phyloP scores from a whole-genome alignment of 2,888 invertebrate genomes.

The Pristionchus exspectatus region DNA sequence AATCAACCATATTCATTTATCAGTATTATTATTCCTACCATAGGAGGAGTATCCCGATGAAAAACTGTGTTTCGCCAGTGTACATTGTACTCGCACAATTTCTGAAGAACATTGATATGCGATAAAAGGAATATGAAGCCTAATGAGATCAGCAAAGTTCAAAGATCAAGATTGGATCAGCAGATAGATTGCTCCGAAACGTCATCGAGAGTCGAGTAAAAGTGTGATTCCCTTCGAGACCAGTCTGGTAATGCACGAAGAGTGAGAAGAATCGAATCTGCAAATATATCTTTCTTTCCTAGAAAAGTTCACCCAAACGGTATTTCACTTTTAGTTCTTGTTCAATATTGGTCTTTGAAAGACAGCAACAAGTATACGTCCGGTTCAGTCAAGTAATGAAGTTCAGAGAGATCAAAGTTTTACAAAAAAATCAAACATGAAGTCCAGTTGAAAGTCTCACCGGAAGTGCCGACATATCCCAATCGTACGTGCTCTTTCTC shows the following conservation, averaged over 20 bases:
- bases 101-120: not conserved
- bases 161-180: not conserved
- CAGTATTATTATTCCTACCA: too few species aligned
- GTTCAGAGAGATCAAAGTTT: not conserved
- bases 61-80: not conserved
- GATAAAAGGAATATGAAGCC: not conserved
- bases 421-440: too few species aligned
- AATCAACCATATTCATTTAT: too few species aligned
- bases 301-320: too few species aligned
- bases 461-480: conserved; percentile 1
- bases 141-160: not conserved
- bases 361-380: too few species aligned
- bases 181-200: not conserved
- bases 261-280: not conserved
- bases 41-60: too few species aligned
- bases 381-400: too few species aligned
- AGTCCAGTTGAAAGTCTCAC: not conserved
- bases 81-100: not conserved
- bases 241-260: not conserved
- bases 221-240: not conserved
- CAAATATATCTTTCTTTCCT: not conserved
- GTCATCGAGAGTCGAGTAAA: not conserved
- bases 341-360: too few species aligned
- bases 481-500: conserved; percentile 29
- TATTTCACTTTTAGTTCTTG: too few species aligned